phyloP scores from a whole-genome alignment of 2,888 invertebrate genomes.

The Hypomecis punctinalis region DNA sequence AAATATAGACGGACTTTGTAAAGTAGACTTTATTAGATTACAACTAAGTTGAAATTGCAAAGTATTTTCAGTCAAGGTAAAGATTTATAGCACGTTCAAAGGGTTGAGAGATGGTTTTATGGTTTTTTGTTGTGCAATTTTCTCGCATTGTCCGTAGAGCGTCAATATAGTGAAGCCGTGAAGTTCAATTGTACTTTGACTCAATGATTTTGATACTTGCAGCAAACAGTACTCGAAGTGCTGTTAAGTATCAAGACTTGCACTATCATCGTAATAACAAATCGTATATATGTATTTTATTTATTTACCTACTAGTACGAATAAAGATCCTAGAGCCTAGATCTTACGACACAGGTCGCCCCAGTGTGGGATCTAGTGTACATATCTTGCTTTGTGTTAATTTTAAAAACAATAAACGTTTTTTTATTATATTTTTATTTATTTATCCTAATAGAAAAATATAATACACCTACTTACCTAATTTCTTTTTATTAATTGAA shows the following conservation, averaged over 20 bases:
- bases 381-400: too few relatives aligned
- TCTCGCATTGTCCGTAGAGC: conserved; percentile 64
- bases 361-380: too few relatives aligned
- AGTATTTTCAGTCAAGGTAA: conserved; percentile 56
- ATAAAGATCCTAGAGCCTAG: too few relatives aligned
- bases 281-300: too few relatives aligned
- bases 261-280: too few relatives aligned
- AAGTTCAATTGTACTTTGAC: conserved; percentile 16
- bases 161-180: conserved; percentile 15
- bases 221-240: not conserved
- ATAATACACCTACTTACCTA: too few relatives aligned
- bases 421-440: too few relatives aligned
- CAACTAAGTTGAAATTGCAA: conserved; percentile 47
- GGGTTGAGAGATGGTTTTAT: conserved; percentile 82
- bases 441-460: too few relatives aligned
- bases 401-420: too few relatives aligned
- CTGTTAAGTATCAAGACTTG: conserved; percentile 1
- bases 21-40: conserved; percentile 36
- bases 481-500: too few relatives aligned
- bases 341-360: too few relatives aligned
- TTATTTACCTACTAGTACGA: too few relatives aligned
- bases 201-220: conserved; percentile 49
- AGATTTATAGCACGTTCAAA: conserved; percentile 80
- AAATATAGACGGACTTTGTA: conserved; percentile 25
- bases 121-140: conserved; percentile 78